Conservation (phyloP, 2,113 vertebrate genomes). For the Cyanocitta stelleri region DNA sequence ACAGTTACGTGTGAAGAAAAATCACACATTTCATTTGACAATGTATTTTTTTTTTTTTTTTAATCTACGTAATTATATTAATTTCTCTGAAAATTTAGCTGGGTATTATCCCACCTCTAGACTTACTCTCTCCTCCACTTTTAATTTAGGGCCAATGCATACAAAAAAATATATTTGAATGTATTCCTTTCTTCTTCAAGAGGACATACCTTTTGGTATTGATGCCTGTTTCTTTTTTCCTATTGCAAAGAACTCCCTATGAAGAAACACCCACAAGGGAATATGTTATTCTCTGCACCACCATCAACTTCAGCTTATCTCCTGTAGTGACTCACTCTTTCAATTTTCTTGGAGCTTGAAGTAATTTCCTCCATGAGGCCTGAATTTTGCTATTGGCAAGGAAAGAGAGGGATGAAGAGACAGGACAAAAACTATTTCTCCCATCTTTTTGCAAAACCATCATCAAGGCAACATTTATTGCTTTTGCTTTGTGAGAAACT, state of each 20-base stretch:
- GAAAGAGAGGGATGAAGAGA: background rate
- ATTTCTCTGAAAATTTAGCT: background rate
- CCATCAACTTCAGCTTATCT: background rate
- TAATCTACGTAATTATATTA: background rate
- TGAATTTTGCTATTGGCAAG: background rate
- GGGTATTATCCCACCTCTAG: background rate
- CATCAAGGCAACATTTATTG: background rate
- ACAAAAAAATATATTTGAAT: background rate
- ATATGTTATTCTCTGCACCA: background rate
- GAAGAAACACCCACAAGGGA: background rate
- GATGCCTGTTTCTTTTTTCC: background rate
- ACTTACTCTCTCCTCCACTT: background rate
- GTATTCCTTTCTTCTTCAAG: background rate
- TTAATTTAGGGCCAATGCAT: background rate
- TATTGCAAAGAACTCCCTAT: background rate
- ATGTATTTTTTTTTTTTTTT: background rate
- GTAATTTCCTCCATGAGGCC: background rate
- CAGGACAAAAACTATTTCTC: background rate
- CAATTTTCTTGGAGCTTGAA: background rate
- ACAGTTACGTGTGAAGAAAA: fast-evolving
- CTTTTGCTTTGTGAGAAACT: background rate
- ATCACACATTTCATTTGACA: background rate
- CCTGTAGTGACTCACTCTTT: background rate
- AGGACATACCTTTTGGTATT: background rate
- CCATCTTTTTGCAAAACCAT: background rate